Percentiles rank a stretch among this genome's conserved stretches.
Evolutionary conservation across 2,797 vertebrate genomes (phyloP).

Genomic region (Salmo trutta): DNA sequence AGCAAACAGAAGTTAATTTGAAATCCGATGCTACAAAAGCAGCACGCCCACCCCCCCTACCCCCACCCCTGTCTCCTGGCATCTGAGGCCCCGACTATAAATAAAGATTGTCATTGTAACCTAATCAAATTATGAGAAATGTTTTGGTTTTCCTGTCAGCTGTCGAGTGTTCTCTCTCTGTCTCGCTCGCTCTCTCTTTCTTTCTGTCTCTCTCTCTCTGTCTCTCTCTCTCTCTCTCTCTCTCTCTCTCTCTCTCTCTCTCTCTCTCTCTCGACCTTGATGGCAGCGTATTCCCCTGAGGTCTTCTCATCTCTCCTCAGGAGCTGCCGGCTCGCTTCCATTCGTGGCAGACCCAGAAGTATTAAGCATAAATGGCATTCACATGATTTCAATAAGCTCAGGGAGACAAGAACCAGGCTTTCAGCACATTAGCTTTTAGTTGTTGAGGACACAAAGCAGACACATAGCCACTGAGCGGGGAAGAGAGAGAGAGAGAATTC

Average conservation of each 20-base stretch:
- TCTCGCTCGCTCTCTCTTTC: background rate
- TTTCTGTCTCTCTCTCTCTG: conserved; percentile 16
- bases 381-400: conserved; percentile 79
- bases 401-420: conserved; percentile 75
- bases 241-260: too few relatives aligned
- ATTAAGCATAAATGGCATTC: conserved; percentile 81
- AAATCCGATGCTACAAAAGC: conserved; percentile 60
- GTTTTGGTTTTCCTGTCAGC: conserved; percentile 78
- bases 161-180: conserved; percentile 53
- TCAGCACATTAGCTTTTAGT: conserved; percentile 70
- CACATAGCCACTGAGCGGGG: conserved; percentile 53
- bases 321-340: conserved; percentile 76
- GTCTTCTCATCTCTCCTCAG: conserved; percentile 78
- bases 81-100: conserved; percentile 74
- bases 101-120: conserved; percentile 81
- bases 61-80: conserved; percentile 46
- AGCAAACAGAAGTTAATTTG: conserved; percentile 58
- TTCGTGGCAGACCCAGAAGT: conserved; percentile 75
- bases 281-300: conserved; percentile 75
- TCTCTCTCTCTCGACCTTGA: conserved; percentile 58
- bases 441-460: conserved; percentile 76
- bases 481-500: conserved; percentile 32
- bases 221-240: conserved; percentile 54
- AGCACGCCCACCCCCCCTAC: background rate
- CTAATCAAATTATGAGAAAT: conserved; percentile 81